Percentiles rank a stretch among this genome's conserved stretches.
Conservation (phyloP, 2,113 vertebrate genomes). For the Malurus alboscapulatus region DNA sequence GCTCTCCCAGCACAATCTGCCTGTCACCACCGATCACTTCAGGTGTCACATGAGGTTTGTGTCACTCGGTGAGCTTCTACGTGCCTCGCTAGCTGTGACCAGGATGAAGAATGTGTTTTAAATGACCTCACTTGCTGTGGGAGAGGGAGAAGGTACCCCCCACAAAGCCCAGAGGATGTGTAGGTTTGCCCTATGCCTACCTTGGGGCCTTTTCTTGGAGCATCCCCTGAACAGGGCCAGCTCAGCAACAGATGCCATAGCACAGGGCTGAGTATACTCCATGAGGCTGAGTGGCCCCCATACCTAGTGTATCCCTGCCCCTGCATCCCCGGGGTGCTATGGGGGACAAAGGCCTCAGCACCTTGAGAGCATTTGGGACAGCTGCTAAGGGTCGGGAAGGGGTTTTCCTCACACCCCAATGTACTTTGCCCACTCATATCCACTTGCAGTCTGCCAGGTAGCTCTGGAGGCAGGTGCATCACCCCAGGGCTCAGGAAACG, state of each 20-base stretch:
- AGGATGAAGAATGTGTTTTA: background rate
- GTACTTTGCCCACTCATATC: fast-evolving
- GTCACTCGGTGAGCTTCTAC: background rate
- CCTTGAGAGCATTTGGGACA: background rate
- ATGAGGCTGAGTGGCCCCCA: background rate
- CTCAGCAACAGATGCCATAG: background rate
- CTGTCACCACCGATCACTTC: background rate
- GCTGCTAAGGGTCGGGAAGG: background rate
- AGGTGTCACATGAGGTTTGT: constrained; percentile 29
- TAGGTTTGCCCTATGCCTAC: background rate
- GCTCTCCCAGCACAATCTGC: background rate
- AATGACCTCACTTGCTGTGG: background rate
- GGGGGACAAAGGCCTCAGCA: fast-evolving
- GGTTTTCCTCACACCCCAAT: fast-evolving
- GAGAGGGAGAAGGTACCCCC: no score
- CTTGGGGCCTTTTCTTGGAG: background rate
- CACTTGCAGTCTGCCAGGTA: background rate
- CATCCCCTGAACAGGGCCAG: fast-evolving
- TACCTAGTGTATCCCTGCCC: fast-evolving
- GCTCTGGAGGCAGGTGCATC: background rate
- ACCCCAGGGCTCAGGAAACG: fast-evolving
- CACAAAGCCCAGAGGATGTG: background rate
- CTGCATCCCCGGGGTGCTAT: background rate
- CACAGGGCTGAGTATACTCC: background rate
- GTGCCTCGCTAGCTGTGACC: fast-evolving